Base-by-base conservation (phyloP, 2,888 invertebrate genomes). In the Abrostola tripartita region DNA sequence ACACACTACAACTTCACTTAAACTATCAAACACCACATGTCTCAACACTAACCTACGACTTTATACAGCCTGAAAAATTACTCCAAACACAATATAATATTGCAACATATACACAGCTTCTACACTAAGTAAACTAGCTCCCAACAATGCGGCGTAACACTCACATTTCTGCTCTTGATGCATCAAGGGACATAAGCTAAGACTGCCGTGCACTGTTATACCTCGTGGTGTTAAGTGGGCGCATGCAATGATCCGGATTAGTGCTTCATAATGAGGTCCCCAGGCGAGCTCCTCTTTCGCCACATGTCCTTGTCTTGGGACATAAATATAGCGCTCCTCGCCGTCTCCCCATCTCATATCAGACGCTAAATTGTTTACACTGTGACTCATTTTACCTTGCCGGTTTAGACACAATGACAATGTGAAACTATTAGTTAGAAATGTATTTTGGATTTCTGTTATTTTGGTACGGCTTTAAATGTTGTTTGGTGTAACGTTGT, bases 261-360 rank as follows among this genome's bases (percentile, higher is more conserved):
- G 81, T 85, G 80, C 81, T 86, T 89, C 87, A 88, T 91, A 91
- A 91, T 90, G 90, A 91, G 89, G 81, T 91, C 91, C 88, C 90
- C 62, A 72, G 84, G 79, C 82, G 86, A 55, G 77, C 79, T 85
- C 84, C 71, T 74, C 81, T 86, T 83, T 76, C 81, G 65, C 71
- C 71, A 77, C 81, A 75, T 71, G 74, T 81, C 80, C 79, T 76
- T 81, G 81, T 78, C 76, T 75, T 57, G 56, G 66, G 62, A 78
- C 76, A 79, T 78, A 76, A 81, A 81, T 78, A 82, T 73, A 71
- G 35, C 11, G 51, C 54, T 35, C 57, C 55, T 47, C 55, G 60
- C 58, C 53, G 12, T 61, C 60, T 60, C 72, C 64, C 68, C 67
- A 75, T 79, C 78, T 82, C 77, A 83, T 79, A 79, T 83, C 81